These are phyloP conservation scores for Trichogramma pretiosum DNA, from an alignment of 1,140 invertebrate genomes.

Conservation along the genomic window DNA sequence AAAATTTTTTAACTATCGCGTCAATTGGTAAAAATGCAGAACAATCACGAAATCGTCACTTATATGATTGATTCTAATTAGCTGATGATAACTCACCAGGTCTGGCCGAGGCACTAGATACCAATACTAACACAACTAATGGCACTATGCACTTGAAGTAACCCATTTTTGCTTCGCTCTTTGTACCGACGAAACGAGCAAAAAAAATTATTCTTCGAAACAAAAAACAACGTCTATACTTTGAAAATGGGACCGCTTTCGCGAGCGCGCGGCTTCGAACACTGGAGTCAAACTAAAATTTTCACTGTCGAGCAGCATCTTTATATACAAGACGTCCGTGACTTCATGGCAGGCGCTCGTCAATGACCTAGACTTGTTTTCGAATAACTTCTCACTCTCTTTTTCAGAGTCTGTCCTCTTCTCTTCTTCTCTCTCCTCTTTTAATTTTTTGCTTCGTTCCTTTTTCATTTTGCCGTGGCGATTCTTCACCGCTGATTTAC, in stretches of 20 bases:
- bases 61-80: no score
- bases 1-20: no score
- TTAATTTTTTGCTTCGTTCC: neutral
- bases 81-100: no score
- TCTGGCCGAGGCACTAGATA: constrained; percentile 18
- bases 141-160: constrained; percentile 27
- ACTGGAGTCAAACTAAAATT: constrained; percentile 14
- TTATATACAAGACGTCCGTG: constrained; percentile 14
- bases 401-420: no score
- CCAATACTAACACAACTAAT: constrained; percentile 24
- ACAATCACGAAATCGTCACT: no score
- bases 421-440: neutral
- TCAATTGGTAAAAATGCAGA: no score
- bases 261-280: neutral
- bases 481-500: neutral
- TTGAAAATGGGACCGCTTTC: no score
- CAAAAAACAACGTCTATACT: no score
- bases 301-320: constrained; percentile 10
- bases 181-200: neutral
- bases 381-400: neutral
- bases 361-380: constrained; percentile 7
- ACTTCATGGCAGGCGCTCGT: constrained; percentile 3
- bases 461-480: neutral
- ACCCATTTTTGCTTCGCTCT: constrained; percentile 19
- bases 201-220: no score